Evolutionary conservation across 2,797 vertebrate species (phyloP).

Genomic region (Danio jaintianensis): DNA sequence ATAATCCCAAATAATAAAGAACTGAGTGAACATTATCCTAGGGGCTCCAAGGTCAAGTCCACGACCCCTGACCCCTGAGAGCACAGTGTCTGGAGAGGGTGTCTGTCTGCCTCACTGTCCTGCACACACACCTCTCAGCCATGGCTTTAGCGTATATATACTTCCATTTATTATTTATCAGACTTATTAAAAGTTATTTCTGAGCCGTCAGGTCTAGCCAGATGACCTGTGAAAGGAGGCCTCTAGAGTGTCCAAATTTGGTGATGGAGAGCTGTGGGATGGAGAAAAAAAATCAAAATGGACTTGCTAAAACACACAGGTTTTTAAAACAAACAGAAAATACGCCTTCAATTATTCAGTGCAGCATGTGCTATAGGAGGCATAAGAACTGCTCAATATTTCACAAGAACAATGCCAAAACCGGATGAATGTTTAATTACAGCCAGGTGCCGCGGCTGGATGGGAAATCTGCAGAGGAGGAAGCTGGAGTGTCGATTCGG

Average conservation of each 20-base stretch:
- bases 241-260: conserved; percentile 78
- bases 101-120: conserved; percentile 73
- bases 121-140: conserved; percentile 67
- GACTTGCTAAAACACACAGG: conserved; percentile 78
- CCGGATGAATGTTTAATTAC: conserved; percentile 78
- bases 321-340: conserved; percentile 82
- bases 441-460: conserved; percentile 64
- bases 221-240: conserved; percentile 78
- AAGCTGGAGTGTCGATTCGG: neutral
- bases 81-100: conserved; percentile 73
- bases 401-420: conserved; percentile 72
- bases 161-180: conserved; percentile 84
- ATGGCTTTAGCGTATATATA: conserved; percentile 78
- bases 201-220: conserved; percentile 80
- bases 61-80: conserved; percentile 76
- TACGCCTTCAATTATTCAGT: conserved; percentile 78
- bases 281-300: conserved; percentile 73
- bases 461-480: conserved; percentile 36
- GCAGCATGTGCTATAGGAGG: conserved; percentile 71
- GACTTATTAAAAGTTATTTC: conserved; percentile 88
- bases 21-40: conserved; percentile 76
- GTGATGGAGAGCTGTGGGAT: conserved; percentile 52
- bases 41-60: conserved; percentile 83
- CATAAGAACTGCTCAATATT: conserved; percentile 81
- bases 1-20: conserved; percentile 80